These are phyloP conservation scores for Morelia viridis DNA, from an alignment of 2,797 vertebrate genomes.

Conservation along the genomic window DNA sequence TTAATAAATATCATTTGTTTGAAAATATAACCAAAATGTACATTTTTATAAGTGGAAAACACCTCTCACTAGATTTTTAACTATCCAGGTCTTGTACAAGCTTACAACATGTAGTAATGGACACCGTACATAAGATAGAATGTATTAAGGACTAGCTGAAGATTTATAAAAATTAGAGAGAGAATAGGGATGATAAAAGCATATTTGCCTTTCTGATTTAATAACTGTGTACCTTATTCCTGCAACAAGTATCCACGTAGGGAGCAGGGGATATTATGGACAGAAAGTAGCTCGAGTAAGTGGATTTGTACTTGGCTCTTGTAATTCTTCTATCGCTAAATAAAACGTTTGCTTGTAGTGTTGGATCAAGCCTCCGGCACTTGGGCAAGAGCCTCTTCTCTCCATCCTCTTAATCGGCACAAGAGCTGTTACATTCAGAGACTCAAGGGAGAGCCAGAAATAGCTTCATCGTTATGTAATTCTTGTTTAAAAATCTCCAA, in stretches of 20 bases:
- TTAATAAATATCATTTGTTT: background rate
- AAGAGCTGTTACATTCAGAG: background rate
- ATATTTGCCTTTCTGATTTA: background rate
- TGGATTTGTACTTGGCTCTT: background rate
- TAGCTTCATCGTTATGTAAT: background rate
- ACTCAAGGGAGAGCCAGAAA: constrained; percentile 1
- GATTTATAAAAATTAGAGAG: background rate
- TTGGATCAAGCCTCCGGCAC: background rate
- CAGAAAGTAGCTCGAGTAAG: background rate
- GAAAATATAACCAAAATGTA: background rate
- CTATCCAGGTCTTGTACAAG: background rate
- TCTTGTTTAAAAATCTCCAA: background rate
- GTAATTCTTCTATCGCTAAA: background rate
- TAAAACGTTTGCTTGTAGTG: background rate
- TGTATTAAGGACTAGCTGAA: background rate
- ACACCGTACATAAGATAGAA: background rate
- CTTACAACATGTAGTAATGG: background rate
- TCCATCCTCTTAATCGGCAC: background rate
- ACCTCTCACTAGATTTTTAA: background rate
- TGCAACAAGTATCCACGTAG: background rate
- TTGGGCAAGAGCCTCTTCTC: background rate
- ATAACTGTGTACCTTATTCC: background rate
- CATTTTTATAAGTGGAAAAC: constrained; percentile 21
- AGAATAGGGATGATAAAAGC: background rate
- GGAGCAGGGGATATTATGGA: background rate